Base-by-base conservation (phyloP, 2,113 vertebrate genomes). In the Polyodon spathula region DNA sequence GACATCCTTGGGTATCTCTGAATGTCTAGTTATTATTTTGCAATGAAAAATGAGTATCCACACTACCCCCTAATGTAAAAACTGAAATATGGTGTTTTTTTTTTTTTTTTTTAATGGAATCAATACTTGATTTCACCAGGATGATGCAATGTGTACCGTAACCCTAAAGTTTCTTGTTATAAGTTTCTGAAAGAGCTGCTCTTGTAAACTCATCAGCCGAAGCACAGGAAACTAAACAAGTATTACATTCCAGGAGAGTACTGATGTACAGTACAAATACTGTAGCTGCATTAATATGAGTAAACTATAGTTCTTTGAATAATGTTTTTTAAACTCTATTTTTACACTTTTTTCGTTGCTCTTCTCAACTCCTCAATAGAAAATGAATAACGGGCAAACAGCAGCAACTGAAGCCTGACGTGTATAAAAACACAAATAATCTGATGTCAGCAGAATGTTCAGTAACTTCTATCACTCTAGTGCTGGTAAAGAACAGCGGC, bases 391-490 rank as follows among this genome's bases (percentile, higher is more conserved):
- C 69, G 70, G 80, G 77, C 84, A 87, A 89, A 82, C 78, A 85
- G 77, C 80, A 80, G 67, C 80, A 82, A 84, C 78, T 88, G 77
- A 78, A 77, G 84, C 83, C 78, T 86, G 80, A 85, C 83, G 85
- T 86, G 79, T 86, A 86, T 84, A 87, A 88, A 90, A 91, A 86
- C 84, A 92, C 87, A 87, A 92, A 89, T 88, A 88, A 90, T 89
- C 87, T 88, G 82, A 83, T 92, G 85, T 92, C 88, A 92, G 86
- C 85, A 88, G 75, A 89, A 89, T 81, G 80, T 84, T 84, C 80
- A 76, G 73, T 71, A 82, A 83, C 76, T 85, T 87, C 82, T 86
- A 88, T 89, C 84, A 88, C 76, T 87, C 75, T 61, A 75, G 64
- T 69, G 67, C 74, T 51, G 86, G 86, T 78, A 79, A 74, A 78